Evolutionary conservation across 2,797 vertebrate species (phyloP).

Genomic region (Oceanodroma leucorhoa): DNA sequence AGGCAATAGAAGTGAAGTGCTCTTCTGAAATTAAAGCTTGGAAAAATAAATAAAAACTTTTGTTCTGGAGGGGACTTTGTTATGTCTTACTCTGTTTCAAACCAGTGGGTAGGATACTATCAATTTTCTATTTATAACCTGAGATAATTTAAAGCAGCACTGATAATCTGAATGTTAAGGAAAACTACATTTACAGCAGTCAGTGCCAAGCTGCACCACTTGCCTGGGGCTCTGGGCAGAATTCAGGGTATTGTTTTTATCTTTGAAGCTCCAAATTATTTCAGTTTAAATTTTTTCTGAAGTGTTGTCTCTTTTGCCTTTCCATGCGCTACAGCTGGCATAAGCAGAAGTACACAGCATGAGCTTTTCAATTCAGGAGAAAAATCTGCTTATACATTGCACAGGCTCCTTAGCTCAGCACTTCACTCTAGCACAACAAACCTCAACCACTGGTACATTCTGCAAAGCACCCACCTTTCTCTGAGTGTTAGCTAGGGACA

Average conservation of each 20-base stretch:
- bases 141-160: not conserved
- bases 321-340: not conserved
- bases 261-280: not conserved
- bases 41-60: not conserved
- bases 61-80: not conserved
- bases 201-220: not conserved
- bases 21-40: not conserved
- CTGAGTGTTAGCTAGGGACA: not conserved
- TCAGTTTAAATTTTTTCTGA: not conserved
- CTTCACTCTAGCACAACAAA: not conserved
- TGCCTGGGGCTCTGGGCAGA: not conserved
- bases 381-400: not conserved
- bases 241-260: not conserved
- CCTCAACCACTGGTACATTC: not conserved
- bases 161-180: not conserved
- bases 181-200: not conserved
- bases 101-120: not conserved
- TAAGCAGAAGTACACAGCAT: not conserved
- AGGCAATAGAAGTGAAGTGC: not conserved
- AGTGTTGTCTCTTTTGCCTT: not conserved
- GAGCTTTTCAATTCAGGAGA: not conserved
- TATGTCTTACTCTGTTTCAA: not conserved
- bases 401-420: slow-evolving; percentile 14
- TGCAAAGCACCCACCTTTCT: not conserved
- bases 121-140: not conserved